Base-by-base conservation (phyloP, 2,797 vertebrate genomes). In the Bradypus variegatus region DNA sequence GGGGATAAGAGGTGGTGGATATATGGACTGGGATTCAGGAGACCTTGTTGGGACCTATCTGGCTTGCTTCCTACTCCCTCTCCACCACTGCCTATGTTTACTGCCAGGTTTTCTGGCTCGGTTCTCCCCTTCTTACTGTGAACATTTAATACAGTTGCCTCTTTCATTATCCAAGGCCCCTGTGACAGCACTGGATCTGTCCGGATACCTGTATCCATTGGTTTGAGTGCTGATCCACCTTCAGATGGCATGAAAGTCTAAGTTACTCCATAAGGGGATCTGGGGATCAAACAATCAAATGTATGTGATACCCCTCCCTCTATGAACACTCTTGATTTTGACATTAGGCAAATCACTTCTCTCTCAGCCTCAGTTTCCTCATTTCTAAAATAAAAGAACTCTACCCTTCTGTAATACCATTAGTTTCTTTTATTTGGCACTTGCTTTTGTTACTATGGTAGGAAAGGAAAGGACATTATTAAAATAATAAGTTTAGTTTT, bases 401-500 rank as follows among this genome's bases (percentile, higher is more conserved):
- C 77, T 36, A 21, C 72, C 36, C 31, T 91, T 67, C n/a, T 38
- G 6, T 64, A 69, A 80, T 55, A 73, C 19, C 27, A 83, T 70
- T 27, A 7, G 25, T 93, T 89, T 62, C 50, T 90, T 78, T 84
- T 75, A 65, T 93, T 70, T 76, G 69, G 55, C 72, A 91, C 9
- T 72, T 67, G 36, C 25, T 84, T 69, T 88, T 73, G 36, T 88
- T 93, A 77, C 73, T 88, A 12, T 55, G 50, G n/a, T 25, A 90
- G 60, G 45, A 91, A 67, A 94, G 36, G 80, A 90, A 93, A 58
- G 31, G 15, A 55, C 41, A 55, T n/a, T 41, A 65, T 94, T 70
- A 84, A 89, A 93, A 91, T 70, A 70, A 4, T 58, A 76, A 88
- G 18, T 93, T 90, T 93, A 73, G 21, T 62, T 94, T 87, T 58